A percentile compares a stretch with the other conserved stretches of the same genome.
Evolutionary conservation across 2,113 vertebrate genomes (phyloP).

Genomic region (Psammodynastes pulverulentus): DNA sequence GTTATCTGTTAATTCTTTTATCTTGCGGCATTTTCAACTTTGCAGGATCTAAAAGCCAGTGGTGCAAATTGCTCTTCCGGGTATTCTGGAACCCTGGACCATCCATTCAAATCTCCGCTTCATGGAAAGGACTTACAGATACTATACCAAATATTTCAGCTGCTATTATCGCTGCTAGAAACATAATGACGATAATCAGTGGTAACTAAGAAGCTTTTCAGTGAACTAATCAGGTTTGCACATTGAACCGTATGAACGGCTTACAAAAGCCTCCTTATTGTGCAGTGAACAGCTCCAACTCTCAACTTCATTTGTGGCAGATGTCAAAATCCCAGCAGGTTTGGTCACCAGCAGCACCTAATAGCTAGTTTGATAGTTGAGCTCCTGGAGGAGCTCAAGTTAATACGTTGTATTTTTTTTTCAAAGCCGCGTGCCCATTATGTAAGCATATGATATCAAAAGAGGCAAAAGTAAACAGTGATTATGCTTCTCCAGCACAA

Average conservation of each 20-base stretch:
- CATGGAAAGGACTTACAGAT: not conserved
- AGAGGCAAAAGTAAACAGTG: constrained; percentile 11
- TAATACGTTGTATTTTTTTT: constrained; percentile 27
- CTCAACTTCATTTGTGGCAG: constrained; percentile 8
- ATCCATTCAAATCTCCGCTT: not conserved
- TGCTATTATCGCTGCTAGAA: not conserved
- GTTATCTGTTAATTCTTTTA: too few relatives aligned
- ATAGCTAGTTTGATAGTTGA: constrained; percentile 32
- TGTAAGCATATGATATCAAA: constrained; percentile 12
- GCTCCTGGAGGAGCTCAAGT: constrained; percentile 26
- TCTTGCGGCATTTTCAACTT: not conserved
- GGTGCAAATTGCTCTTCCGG: not conserved
- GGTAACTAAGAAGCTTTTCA: not conserved
- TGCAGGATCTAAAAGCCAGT: not conserved
- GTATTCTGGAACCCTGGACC: not conserved
- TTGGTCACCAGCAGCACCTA: constrained; percentile 23
- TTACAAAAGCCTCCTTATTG: not conserved
- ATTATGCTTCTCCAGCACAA: constrained; percentile 33
- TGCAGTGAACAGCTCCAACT: constrained; percentile 25
- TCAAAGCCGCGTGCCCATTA: constrained; percentile 27
- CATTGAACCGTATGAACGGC: not conserved
- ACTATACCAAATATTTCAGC: not conserved
- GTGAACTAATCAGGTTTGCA: not conserved
- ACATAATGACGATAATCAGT: not conserved
- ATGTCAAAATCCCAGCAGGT: constrained; percentile 8